Percentiles rank a stretch among this genome's conserved stretches.
phyloP scores from a whole-genome alignment of 2,113 vertebrate species.

The Ceuthmochares aereus region DNA sequence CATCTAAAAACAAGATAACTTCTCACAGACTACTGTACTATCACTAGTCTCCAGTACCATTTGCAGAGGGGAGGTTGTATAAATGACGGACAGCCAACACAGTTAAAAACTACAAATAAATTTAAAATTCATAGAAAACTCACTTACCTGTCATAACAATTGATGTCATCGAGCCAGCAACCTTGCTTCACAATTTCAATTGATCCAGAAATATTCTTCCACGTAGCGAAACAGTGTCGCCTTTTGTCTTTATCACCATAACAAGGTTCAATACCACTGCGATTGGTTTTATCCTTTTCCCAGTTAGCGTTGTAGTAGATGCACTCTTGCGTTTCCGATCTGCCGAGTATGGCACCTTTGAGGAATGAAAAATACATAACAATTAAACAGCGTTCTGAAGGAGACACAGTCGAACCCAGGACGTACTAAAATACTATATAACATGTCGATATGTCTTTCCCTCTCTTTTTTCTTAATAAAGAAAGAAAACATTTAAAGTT shows the following conservation, averaged over 20 bases:
- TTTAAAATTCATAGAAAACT: background rate
- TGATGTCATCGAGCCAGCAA: slow-evolving; percentile 98
- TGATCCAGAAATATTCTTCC: slow-evolving; percentile 94
- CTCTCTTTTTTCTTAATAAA: background rate
- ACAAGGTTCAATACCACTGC: slow-evolving; percentile 91
- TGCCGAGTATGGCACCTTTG: slow-evolving; percentile 94
- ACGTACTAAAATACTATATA: background rate
- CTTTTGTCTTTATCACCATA: slow-evolving; percentile 94
- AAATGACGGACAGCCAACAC: fast-evolving
- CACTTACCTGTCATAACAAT: slow-evolving; percentile 95
- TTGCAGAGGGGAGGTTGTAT: background rate
- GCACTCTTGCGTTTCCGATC: slow-evolving; percentile 95
- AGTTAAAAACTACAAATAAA: background rate
- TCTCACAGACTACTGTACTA: background rate
- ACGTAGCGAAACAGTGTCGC: slow-evolving; percentile 94
- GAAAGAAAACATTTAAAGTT: background rate
- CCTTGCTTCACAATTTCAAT: slow-evolving; percentile 96
- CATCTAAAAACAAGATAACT: background rate
- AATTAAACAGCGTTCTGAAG: background rate
- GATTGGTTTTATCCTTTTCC: slow-evolving; percentile 97
- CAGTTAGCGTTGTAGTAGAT: slow-evolving; percentile 95
- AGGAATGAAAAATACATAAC: background rate
- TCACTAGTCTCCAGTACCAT: background rate
- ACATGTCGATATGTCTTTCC: background rate
- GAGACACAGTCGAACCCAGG: background rate